Base-by-base conservation (phyloP, 2,888 invertebrate genomes). In the Spicauda simplicius region DNA sequence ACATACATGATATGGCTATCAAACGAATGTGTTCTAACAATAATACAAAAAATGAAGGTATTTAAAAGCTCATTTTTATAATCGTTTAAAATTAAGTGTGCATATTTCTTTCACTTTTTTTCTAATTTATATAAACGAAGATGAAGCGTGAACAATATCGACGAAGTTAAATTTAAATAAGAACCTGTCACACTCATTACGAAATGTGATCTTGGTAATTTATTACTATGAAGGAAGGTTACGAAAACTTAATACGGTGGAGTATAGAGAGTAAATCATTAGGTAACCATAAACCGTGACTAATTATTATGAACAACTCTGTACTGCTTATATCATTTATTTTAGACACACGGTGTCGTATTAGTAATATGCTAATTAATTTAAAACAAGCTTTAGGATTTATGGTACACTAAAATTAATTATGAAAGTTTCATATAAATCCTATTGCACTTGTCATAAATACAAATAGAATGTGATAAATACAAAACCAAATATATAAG, bases 311-410 rank as follows among this genome's bases (percentile, higher is more conserved):
- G n/a, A 74, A 71, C 73, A 72, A 72, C 19, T 10, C 7, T 12
- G 53, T 74, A 68, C 72, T 14, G 14, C 53, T 54, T 33, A 20
- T 71, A 79, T 80, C 80, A 83, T 78, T 93, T 94, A 90, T 95
- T 96, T 52, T 94, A 99, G 99, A 98, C 99, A 99, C 91, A 98
- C 99, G 76, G 99, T 99, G 71, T 97, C 99, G 68, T 33, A 33
- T 41, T 14, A 41, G 41, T 41, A 41, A 41, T 11, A 14, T 41
- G 14, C 10, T 41, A 41, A n/a, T 14, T 11, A 10, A 41, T 41
- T 10, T 41, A 41, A 41, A 41, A 14, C 41, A 7, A 41, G 5
- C 41, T 41, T 41, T 4, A 41, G 14, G 0, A 41, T 14, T 41
- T 41, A 14, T 14, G 14, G 14, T 25, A 4, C 5, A 25, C 25